Percentiles rank a stretch among this genome's conserved stretches.
Conservation (phyloP, 2,797 vertebrate genomes). For the Silurus lanzhouensis region DNA sequence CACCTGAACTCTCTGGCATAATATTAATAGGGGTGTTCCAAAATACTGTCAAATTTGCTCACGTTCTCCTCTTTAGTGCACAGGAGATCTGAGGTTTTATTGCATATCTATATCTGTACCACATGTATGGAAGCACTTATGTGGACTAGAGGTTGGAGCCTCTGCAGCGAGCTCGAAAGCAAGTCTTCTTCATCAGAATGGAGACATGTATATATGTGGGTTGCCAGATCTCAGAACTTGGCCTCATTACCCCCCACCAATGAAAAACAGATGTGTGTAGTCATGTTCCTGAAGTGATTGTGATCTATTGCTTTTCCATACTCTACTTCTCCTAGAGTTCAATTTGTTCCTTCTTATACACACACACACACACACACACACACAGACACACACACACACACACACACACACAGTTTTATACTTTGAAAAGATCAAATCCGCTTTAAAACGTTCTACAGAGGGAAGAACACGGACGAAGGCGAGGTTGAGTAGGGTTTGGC, state of each 20-base stretch:
- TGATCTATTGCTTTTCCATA: conserved; percentile 22
- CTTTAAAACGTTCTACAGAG: conserved; percentile 35
- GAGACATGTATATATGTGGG: background rate
- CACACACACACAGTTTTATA: background rate
- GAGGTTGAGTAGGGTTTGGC: conserved; percentile 27
- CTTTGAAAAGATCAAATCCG: background rate
- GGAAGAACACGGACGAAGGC: conserved; percentile 29
- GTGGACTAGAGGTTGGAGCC: background rate
- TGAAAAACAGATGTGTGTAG: conserved; percentile 55
- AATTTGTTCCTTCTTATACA: background rate
- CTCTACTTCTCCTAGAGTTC: background rate
- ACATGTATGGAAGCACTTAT: background rate
- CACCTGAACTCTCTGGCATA: background rate
- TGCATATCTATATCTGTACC: background rate
- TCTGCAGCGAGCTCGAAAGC: background rate
- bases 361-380: no score
- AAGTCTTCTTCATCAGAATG: background rate
- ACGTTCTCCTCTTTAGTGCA: no score
- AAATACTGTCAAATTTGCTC: background rate
- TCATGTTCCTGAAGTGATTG: conserved; percentile 34
- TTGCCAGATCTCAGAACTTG: conserved; percentile 40
- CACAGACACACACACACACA: no score
- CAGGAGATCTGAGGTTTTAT: background rate
- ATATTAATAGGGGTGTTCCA: background rate
- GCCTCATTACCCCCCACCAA: conserved; percentile 22